Base-by-base conservation (phyloP, 2,797 vertebrate species). In the Glossophaga mutica region DNA sequence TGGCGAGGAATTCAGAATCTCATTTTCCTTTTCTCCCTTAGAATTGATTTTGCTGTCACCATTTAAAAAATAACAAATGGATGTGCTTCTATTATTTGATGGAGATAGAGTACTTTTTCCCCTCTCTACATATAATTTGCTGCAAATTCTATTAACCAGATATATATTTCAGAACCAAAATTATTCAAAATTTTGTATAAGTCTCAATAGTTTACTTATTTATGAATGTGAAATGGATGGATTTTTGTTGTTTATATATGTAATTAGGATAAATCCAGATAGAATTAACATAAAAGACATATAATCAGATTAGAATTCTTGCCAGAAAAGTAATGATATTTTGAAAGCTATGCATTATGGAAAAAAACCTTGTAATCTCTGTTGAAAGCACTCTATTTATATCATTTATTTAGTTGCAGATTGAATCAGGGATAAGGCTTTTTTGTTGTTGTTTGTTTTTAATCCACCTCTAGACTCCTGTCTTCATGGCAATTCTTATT, bases 51-150 rank as follows among this genome's bases (percentile, higher is more conserved):
- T 96, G 81, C 91, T 89, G 94, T 97, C 95, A 94, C 78, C 96
- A 52, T 94, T 94, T 97, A 96, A 97, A 98, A 98, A 98, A 94
- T 95, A 97, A 90, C 95, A 96, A 90, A 81, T 97, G 98, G 92
- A 78, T 94, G 78, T 62, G 62, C 50, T 90, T 32, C 81, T 96
- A 16, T 90, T 96, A 95, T 52, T 94, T 97, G 95, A 95, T 83
- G 1, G 78, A 98, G 95, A 98, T 14, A 97, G 97, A 97, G 79
- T 7, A 21, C 29, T 71, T 12, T 44, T 46, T 94, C 94, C 10
- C 14, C 16, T 90, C 52, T 86, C 91, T 94, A 95, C 94, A 97
- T 79, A 95, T 96, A 96, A 96, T 97, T 96, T 97, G 55, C 83
- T 77, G 77, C 48, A 88, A 95, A 96, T 93, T 95, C 44, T 90